Conservation (phyloP, 2,888 invertebrate genomes). For the Conistra vaccinii region DNA sequence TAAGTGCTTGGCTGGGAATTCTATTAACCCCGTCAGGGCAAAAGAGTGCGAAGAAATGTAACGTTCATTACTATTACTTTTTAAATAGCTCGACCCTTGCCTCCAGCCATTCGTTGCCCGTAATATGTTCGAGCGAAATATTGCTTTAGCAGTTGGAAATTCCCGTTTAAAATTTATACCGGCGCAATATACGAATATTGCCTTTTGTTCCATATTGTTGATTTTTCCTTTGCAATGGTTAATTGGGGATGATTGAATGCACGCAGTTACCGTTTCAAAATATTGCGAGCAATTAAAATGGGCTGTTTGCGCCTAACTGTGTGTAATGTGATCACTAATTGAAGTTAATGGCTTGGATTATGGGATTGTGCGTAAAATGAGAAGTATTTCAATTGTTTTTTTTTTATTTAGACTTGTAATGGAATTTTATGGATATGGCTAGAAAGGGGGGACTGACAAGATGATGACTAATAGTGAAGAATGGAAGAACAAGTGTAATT, state of each 20-base stretch:
- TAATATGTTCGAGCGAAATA: conserved; percentile 54
- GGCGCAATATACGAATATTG: conserved; percentile 46
- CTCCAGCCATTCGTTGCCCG: conserved; percentile 19
- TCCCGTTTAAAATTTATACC: conserved; percentile 41
- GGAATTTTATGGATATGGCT: not conserved
- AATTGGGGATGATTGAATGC: conserved; percentile 58
- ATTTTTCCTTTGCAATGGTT: conserved; percentile 44
- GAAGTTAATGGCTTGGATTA: conserved; percentile 30
- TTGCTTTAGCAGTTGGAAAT: conserved; percentile 45
- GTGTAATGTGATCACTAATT: conserved; percentile 45
- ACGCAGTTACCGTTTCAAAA: conserved; percentile 47
- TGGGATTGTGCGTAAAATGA: conserved; percentile 3
- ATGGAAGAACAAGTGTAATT: too few species aligned
- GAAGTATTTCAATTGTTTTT: conserved; percentile 2
- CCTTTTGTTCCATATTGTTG: conserved; percentile 50
- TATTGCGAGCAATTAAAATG: conserved; percentile 51
- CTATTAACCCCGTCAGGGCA: conserved; percentile 40
- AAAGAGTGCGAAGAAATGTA: conserved; percentile 47
- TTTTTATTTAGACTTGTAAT: conserved; percentile 3
- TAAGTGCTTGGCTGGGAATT: conserved; percentile 40
- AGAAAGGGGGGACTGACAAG: not conserved
- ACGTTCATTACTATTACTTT: conserved; percentile 51
- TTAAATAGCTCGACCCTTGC: conserved; percentile 40
- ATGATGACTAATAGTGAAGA: not conserved
- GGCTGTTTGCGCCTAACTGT: conserved; percentile 34